Evolutionary conservation across 2,888 invertebrate genomes (phyloP), one percentile per base, ranked within the genome.

Genomic region (Drosophila limbata): DNA sequence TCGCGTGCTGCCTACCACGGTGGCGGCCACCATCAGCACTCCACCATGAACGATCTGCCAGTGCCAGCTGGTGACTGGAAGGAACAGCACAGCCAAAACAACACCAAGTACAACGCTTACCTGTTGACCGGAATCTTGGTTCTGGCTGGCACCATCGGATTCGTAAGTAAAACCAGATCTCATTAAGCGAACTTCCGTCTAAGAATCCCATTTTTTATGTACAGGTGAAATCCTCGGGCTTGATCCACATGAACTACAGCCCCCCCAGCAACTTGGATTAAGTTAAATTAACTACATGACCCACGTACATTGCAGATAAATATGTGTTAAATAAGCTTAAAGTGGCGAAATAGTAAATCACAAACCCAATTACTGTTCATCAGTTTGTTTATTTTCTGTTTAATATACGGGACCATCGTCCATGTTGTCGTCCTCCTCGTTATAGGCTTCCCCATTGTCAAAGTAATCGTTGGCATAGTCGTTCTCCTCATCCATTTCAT

Each of bases 391-490:
- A 62, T 77, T 75, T 65, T 6, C 67, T 55, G 51, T 28, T 90
- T 77, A 93, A 81, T 96, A 97, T 66, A 96, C 94, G 51, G 97
- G 96, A 13, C 96, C 97, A 93, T 97, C 97, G 91, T 97, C 97
- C 72, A 96, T 92, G 91, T 96, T 96, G 84, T 97, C 97, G 88
- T 97, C 97, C 81, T 97, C 97, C 69, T 97, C 97, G 90, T 97
- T 97, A 90, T 96, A 97, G 33, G 94, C 95, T 92, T 97, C 97
- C 1, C 97, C 97, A 91, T 97, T 97, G 91, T 97, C 97, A 92
- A 97, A 97, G 91, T 97, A 97, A 90, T 96, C 97, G 84, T 96
- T 96, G 0, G 95, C 96, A 90, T 97, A 97, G 91, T 97, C 97
- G 21, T 97, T 97, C 19, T 97, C 97, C 88, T 97, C 97, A 90